Base-by-base conservation (phyloP, 1,140 invertebrate genomes). In the Idris sp. region DNA sequence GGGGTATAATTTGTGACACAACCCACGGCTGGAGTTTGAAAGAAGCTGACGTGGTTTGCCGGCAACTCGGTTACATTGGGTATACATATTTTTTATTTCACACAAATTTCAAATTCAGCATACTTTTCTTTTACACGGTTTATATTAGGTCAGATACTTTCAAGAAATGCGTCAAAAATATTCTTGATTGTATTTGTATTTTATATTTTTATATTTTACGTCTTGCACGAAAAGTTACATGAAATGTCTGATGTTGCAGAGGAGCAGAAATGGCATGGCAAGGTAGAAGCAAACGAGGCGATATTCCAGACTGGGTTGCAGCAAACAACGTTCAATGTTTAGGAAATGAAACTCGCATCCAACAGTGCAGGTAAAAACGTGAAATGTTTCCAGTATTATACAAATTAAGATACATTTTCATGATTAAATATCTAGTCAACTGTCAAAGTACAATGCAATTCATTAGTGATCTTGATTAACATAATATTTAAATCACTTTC, bases 11-110 rank as follows among this genome's bases (percentile, higher is more conserved):
- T 51, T 90, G 89, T 33, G 90, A 91, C 76, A 75, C 83, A 1
- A 79, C 72, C 44, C 84, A 86, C 35, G 65, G 76, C 18, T 91
- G 90, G 90, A 88, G 81, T 33, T 78, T 88, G 6, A 84, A 87
- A 15, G 89, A 90, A 81, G 90, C 89, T 6, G 74, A 88, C 46
- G 75, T 91, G 15, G 84, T 90, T n/a, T 91, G 90, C 74, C 84
- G 76, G 56, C 89, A 90, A 68, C 81, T 91, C 0, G 90, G 90
- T 31, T 91, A 88, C 69, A 33, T 74, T 0, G 88, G 88, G 89
- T 90, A 82, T 35, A 88, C 88, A 87, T 89, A 81, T 41, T 4
- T 35, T 2, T 5, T n/a, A 36, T 43, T 43, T n/a, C n/a, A n/a
- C n/a, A n/a, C n/a, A n/a, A n/a, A n/a, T n/a, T n/a, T n/a, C n/a